Percentiles rank a stretch among this genome's conserved stretches.
Conservation (phyloP, 30 jellyfish, hydroid and myxozoan genomes). For the Rhopilema esculentum region DNA sequence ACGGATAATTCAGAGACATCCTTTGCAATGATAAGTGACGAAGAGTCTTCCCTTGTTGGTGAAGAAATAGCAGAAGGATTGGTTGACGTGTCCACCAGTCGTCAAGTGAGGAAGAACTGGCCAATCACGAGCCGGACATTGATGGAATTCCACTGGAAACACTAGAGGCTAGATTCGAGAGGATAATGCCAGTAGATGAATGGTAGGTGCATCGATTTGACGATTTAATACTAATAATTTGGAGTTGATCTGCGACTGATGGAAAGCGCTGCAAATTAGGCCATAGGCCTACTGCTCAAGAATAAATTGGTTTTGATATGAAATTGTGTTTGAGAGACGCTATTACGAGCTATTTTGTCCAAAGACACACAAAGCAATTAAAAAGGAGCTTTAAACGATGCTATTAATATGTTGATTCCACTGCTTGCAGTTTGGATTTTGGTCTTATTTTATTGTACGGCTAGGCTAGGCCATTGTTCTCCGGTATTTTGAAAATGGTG, state of each 20-base stretch:
- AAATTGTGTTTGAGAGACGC: background rate
- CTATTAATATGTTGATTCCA: background rate
- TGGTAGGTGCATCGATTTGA: slow-evolving; percentile 16
- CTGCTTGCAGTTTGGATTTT: slow-evolving; percentile 3
- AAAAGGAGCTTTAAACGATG: slow-evolving; percentile 10
- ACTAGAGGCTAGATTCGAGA: slow-evolving; percentile 29
- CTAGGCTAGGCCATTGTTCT: background rate
- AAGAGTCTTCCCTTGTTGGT: slow-evolving; percentile 6
- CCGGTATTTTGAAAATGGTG: background rate
- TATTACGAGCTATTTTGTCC: background rate
- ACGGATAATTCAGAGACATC: slow-evolving; percentile 15
- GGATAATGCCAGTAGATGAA: slow-evolving; percentile 24
- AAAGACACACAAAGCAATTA: background rate
- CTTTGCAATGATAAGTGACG: slow-evolving; percentile 15
- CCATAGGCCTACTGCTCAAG: background rate
- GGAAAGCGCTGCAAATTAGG: background rate
- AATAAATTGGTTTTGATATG: background rate
- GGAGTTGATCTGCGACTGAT: background rate
- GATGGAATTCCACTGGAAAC: slow-evolving; percentile 33
- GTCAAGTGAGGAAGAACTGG: slow-evolving; percentile 34
- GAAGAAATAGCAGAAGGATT: slow-evolving; percentile 13
- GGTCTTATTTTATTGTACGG: background rate
- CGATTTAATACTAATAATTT: background rate
- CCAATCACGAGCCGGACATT: slow-evolving; percentile 24
- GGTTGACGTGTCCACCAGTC: slow-evolving; percentile 30